Evolutionary conservation across 2,113 vertebrate genomes (phyloP), one percentile per base, ranked within the genome.

Genomic region (Nyctereutes procyonoides): DNA sequence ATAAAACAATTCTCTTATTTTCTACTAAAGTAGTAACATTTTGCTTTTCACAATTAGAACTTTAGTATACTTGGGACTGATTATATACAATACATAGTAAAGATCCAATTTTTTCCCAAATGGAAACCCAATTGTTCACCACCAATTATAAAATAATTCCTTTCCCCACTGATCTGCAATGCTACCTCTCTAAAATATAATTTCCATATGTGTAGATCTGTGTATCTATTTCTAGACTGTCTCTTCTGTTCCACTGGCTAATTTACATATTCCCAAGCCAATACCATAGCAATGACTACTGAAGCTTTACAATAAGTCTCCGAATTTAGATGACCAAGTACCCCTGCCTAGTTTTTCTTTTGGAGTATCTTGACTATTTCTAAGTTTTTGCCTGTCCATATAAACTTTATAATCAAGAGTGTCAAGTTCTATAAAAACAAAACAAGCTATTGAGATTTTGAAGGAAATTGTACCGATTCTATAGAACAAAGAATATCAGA

Each of bases 401-500:
- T 32, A 79, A 71, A 95, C 24, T 73, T 93, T 43, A 95, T 53
- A 82, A 74, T 13, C 28, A 56, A 81, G 26, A 71, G 71, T 14
- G 12, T 81, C 63, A 76, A 53, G 17, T 96, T 93, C 79, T 53
- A 90, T 14, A 85, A 71, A 94, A 95, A 89, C 4, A 79, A 79
- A 92, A 62, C 20, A 76, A 88, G 32, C 43, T 79, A 38, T n/a
- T 73, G 48, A 24, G 16, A 73, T 83, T 69, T 8, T n/a, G 22
- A 79, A 71, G 15, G 32, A 92, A 53, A 84, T 0, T 48, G 8
- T 19, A 79, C 2, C 20, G 30, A 71, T 53, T 43, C 74, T 80
- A 48, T 0, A 96, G 35, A 60, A 92, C 2, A 83, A 60, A 65
- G 12, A 67, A 58, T 12, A 73, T 63, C 30, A 87, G 55, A 73